These are phyloP conservation scores for Aethes cnicana DNA, from an alignment of 2,888 invertebrate genomes.

Conservation along the genomic window DNA sequence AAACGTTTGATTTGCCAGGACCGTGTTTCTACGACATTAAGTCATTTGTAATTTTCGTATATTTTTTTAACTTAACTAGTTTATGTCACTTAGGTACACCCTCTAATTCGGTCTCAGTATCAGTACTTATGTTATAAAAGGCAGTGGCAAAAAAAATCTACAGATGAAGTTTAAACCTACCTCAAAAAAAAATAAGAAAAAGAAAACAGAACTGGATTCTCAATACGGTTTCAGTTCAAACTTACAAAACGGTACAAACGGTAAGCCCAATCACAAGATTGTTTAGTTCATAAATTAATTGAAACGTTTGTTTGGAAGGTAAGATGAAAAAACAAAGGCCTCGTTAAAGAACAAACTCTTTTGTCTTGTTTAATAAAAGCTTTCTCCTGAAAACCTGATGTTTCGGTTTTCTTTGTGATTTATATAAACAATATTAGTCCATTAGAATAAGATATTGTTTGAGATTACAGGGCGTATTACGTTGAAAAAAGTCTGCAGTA, in stretches of 20 bases:
- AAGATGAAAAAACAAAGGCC: constrained; percentile 21
- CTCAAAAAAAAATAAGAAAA: too few species aligned
- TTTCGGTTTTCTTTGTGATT: constrained; percentile 29
- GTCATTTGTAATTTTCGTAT: too few species aligned
- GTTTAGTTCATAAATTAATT: constrained; percentile 9
- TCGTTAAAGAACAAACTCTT: constrained; percentile 22
- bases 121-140: too few species aligned
- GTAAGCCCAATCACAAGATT: constrained; percentile 1
- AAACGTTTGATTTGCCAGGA: too few species aligned
- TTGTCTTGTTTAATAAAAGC: constrained; percentile 23
- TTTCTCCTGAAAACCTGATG: constrained; percentile 23
- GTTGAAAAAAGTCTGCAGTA: not conserved
- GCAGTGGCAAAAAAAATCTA: too few species aligned
- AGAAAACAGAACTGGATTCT: too few species aligned
- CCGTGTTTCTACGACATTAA: too few species aligned
- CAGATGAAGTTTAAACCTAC: too few species aligned
- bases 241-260: not conserved
- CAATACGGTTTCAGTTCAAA: not conserved
- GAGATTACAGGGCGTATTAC: constrained; percentile 6
- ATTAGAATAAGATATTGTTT: constrained; percentile 25
- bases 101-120: too few species aligned
- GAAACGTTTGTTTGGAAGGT: constrained; percentile 8
- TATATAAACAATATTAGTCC: constrained; percentile 23
- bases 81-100: too few species aligned
- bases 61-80: too few species aligned